phyloP scores from a whole-genome alignment of 35 echinoderm and acorn worm genomes.

The Apostichopus parvimensis region DNA sequence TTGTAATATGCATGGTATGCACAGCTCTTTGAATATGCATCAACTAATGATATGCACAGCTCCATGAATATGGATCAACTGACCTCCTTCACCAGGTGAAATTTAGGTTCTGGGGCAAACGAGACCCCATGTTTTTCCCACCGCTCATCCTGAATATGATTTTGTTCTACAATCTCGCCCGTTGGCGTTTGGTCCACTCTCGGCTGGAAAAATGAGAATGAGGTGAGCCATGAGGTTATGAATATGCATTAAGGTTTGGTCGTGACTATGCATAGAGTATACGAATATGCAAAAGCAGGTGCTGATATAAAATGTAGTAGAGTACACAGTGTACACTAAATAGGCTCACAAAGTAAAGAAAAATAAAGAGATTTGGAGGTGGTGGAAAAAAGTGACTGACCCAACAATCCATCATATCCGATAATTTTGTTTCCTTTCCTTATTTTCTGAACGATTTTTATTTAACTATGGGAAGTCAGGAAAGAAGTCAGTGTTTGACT shows the following conservation, averaged over 20 bases:
- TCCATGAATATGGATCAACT: slow-evolving; percentile 70
- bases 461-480: no score
- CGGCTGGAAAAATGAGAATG: slow-evolving; percentile 61
- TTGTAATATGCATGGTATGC: slow-evolving; percentile 9
- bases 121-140: slow-evolving; percentile 82
- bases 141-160: slow-evolving; percentile 55
- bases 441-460: no score
- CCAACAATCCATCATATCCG: no score
- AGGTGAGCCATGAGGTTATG: slow-evolving; percentile 60
- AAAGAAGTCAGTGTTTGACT: no score
- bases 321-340: background rate
- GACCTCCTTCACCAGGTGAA: slow-evolving; percentile 92
- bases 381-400: no score
- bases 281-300: slow-evolving; percentile 46
- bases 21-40: slow-evolving; percentile 43
- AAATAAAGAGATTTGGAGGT: background rate
- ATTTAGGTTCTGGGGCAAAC: slow-evolving; percentile 99
- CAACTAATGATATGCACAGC: slow-evolving; percentile 14
- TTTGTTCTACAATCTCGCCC: slow-evolving; percentile 47
- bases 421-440: no score
- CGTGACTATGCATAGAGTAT: slow-evolving; percentile 53
- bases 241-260: slow-evolving; percentile 50
- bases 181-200: slow-evolving; percentile 44
- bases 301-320: slow-evolving; percentile 8
- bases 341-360: background rate